Percentiles rank a stretch among this genome's conserved stretches.
Evolutionary conservation across 2,888 invertebrate genomes (phyloP).

Genomic region (Dione juno): DNA sequence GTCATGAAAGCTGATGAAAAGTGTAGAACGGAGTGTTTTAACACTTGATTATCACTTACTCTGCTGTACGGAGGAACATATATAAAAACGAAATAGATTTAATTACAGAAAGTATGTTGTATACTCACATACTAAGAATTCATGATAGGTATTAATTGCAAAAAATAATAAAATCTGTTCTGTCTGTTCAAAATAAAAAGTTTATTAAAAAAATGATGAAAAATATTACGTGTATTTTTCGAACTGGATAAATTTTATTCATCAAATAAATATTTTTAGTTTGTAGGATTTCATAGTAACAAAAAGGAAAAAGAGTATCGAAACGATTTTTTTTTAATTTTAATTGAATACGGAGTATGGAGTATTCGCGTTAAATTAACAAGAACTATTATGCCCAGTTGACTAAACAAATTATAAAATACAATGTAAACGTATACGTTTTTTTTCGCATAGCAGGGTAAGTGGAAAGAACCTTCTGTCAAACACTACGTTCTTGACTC

Average conservation of each 20-base stretch:
- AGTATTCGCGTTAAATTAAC: not conserved
- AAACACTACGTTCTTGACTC: too few species aligned
- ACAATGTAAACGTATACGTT: too few species aligned
- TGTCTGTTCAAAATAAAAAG: constrained; percentile 7
- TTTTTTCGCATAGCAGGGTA: too few species aligned
- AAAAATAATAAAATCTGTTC: constrained; percentile 10
- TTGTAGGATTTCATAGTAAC: not conserved
- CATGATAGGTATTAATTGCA: not conserved
- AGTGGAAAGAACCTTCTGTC: too few species aligned
- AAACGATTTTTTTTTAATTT: not conserved
- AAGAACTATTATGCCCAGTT: not conserved
- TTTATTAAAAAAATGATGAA: not conserved
- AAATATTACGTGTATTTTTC: not conserved
- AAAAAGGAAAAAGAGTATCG: not conserved
- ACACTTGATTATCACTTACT: not conserved
- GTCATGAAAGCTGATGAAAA: too few species aligned
- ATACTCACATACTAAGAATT: not conserved
- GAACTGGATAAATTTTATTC: not conserved
- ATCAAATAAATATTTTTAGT: not conserved
- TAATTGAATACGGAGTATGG: not conserved
- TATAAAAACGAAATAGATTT: not conserved
- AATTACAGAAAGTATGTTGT: not conserved
- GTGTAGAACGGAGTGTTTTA: too few species aligned
- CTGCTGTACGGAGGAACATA: not conserved
- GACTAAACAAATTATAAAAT: too few species aligned